A percentile compares a stretch with the other conserved stretches of the same genome.
phyloP scores from a whole-genome alignment of 2,113 vertebrate species.

The Tachysurus fulvidraco region DNA sequence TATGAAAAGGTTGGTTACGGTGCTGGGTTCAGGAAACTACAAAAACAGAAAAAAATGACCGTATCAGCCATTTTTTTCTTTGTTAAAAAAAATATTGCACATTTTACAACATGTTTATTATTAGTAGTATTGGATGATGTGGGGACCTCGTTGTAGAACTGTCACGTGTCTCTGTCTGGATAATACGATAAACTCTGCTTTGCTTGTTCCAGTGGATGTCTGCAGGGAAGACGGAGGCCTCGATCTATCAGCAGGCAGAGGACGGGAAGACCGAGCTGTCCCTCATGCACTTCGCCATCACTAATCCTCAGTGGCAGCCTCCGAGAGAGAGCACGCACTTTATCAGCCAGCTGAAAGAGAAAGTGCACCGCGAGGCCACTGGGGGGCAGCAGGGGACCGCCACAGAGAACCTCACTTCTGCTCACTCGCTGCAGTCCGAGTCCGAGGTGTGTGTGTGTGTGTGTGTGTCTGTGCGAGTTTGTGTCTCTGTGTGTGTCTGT shows the following conservation, averaged over 20 bases:
- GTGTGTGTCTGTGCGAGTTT: too few species aligned
- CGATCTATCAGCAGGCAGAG: conserved; percentile 96
- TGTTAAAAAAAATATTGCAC: too few species aligned
- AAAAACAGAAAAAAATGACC: not conserved
- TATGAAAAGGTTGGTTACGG: not conserved
- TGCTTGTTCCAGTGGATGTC: conserved; percentile 86
- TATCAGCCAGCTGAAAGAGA: conserved; percentile 93
- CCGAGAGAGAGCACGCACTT: conserved; percentile 93
- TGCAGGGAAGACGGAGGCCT: conserved; percentile 92
- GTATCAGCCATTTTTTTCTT: not conserved
- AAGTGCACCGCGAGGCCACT: conserved; percentile 87
- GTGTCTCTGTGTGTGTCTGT: too few species aligned
- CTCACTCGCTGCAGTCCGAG: conserved; percentile 42
- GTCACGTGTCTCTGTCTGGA: not conserved
- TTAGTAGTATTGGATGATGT: not conserved
- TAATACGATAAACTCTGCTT: not conserved
- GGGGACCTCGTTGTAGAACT: not conserved
- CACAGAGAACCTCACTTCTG: conserved; percentile 78
- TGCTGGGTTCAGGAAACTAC: not conserved
- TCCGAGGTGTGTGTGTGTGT: conserved; percentile 30
- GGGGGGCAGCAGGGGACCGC: conserved; percentile 74
- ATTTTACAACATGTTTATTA: not conserved
- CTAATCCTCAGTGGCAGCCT: conserved; percentile 96
- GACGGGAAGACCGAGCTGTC: conserved; percentile 97
- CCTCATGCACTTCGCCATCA: conserved; percentile 98